These are phyloP conservation scores for Phycodurus eques DNA, from an alignment of 2,113 vertebrate species.

Conservation along the genomic window DNA sequence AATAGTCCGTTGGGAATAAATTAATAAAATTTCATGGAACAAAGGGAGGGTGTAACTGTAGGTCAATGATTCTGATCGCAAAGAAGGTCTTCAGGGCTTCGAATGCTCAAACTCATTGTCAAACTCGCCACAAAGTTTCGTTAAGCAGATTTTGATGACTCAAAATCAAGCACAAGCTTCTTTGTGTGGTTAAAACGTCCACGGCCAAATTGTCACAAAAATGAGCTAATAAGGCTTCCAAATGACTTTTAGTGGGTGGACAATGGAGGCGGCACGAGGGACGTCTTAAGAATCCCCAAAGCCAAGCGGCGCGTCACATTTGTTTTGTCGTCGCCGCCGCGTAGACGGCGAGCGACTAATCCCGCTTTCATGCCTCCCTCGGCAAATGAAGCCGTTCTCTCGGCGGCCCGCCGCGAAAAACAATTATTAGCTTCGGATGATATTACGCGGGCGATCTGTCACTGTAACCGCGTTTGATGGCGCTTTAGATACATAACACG, in stretches of 20 bases:
- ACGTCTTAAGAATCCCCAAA: slow-evolving; percentile 17
- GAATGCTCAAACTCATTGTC: no score
- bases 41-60: no score
- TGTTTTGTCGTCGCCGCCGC: slow-evolving; percentile 3
- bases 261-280: slow-evolving; percentile 14
- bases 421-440: neutral
- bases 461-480: neutral
- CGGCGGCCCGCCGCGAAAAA: neutral
- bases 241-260: slow-evolving; percentile 9
- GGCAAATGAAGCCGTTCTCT: neutral
- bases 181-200: neutral
- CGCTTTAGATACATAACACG: rapidly evolving
- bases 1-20: no score
- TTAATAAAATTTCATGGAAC: no score
- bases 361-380: neutral
- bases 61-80: neutral
- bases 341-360: slow-evolving; percentile 9
- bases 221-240: slow-evolving; percentile 1
- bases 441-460: neutral
- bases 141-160: neutral
- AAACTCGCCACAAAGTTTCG: no score
- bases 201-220: neutral
- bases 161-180: neutral
- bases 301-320: slow-evolving; percentile 24
- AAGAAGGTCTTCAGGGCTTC: no score